Evolutionary conservation across 2,888 invertebrate species (phyloP), one percentile per base, ranked within the genome.

Genomic region (Dynastes maya): DNA sequence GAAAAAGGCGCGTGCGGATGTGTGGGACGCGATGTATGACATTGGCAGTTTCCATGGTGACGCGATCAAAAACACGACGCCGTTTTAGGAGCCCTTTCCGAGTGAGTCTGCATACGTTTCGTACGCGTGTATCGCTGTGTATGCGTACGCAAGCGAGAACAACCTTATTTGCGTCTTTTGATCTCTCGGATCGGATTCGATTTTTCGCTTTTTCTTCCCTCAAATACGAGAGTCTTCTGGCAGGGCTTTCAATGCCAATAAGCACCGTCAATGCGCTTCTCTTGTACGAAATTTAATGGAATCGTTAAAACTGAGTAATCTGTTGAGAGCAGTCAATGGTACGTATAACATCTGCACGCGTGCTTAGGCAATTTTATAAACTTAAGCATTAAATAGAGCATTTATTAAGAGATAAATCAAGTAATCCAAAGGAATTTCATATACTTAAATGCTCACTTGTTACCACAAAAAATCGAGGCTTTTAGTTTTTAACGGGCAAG

Each of bases 1-100:
- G 82, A 78, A 81, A 82, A 82, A 81, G 55, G 82, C 84, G 85
- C 84, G 85, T 84, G 83, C 83, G 82, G 82, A 83, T 83, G 85
- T 85, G 85, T 85, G 83, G 83, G 84, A 81, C 82, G 85, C 83
- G 81, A 83, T 82, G 82, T 84, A 83, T 84, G 85, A 84, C 85
- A 85, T 82, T 83, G 84, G 83, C 83, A 82, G 85, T 85, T 83
- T 81, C 85, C 82, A 85, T 84, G 81, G 84, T 55, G 79, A 84
- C 84, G 80, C 78, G 79, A 77, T 74, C 61, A 74, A 74, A 74
- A 74, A 74, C 72, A 32, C n/a, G 58, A 72, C 58, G 72, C 58
- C 58, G 58, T 11, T 45, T 55, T 40, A 37, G 72, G 27, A 16
- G 29, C 29, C n/a, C 32, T 29, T 63, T 63, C 55, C 45, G 45